Evolutionary conservation across 2,113 vertebrate species (phyloP), one percentile per base, ranked within the genome.

Genomic region (Alces alces): DNA sequence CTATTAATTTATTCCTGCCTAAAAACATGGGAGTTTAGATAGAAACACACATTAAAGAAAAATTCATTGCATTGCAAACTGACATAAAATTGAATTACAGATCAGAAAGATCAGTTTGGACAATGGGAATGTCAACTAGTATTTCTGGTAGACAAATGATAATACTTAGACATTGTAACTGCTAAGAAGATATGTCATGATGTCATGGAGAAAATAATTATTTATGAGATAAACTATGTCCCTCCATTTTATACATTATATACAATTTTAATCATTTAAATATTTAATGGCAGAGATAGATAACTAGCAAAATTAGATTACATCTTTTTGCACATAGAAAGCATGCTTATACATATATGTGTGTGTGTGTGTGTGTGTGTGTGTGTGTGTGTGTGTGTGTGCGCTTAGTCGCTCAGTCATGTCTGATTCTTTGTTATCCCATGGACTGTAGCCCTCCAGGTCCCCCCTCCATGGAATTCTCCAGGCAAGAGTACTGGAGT

Each of bases 1-100:
- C 93, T 98, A 91, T 98, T 99, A 98, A 99, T 99, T 99, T 99
- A 99, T 99, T 99, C 99, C 98, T 99, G 97, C 98, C 98, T 98
- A 94, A 98, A 98, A 98, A 98, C 89, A 96, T 79, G 47, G 43
- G 13, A 84, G 23, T 98, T 98, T 88, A 96, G 86, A 97, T 86
- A 78, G 87, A 98, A 98, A 98, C 92, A 19, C 92, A 79, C 93
- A 84, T 93, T 36, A 36, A 92, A 93, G 95, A 95, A 96, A 96
- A 58, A 96, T 97, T 97, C 28, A 98, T 91, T 98, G 57, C 58
- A 60, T 96, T 95, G 21, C 28, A 98, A 97, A 97, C 16, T 97
- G 93, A 96, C 84, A 97, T 92, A 97, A 98, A 98, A 98, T 84
- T 97, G 91, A 98, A 98, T 98, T 98, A 96, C 64, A 97, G 78